Conservation (phyloP, 2,888 invertebrate genomes). For the Arctia plantaginis region DNA sequence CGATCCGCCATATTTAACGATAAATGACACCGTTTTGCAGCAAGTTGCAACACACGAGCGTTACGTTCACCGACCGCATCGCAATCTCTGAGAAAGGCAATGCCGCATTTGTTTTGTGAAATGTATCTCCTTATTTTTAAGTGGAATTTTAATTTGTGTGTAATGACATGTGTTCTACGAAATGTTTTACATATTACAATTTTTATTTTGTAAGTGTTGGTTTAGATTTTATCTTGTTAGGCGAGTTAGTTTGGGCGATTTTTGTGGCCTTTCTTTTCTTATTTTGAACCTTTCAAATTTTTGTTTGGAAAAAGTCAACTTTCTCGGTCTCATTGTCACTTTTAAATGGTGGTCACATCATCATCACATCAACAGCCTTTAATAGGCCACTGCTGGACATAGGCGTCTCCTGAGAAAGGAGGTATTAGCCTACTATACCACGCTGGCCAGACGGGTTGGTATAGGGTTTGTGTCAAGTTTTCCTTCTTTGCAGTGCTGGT, state of each 20-base stretch:
- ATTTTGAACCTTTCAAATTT: background rate
- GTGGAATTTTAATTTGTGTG: background rate
- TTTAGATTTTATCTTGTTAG: background rate
- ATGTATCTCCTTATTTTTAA: constrained; percentile 8
- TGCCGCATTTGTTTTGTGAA: constrained; percentile 13
- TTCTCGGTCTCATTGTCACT: background rate
- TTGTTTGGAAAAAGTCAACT: background rate
- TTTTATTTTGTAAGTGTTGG: background rate
- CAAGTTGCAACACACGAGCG: constrained; percentile 16
- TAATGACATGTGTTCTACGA: background rate
- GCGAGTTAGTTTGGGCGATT: background rate
- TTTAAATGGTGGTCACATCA: too few relatives aligned
- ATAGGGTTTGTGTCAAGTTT: too few relatives aligned
- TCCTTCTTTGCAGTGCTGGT: too few relatives aligned
- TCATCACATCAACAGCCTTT: too few relatives aligned
- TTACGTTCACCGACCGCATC: constrained; percentile 39
- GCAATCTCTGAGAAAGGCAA: constrained; percentile 40
- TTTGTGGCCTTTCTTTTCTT: background rate
- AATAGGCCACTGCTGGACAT: too few relatives aligned
- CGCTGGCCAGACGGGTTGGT: too few relatives aligned
- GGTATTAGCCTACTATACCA: too few relatives aligned
- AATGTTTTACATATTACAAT: background rate
- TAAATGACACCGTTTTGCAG: constrained; percentile 38
- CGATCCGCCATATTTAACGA: constrained; percentile 45
- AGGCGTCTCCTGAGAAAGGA: too few relatives aligned